Evolutionary conservation across 2,888 invertebrate genomes (phyloP).

Genomic region (Hartigia nigra): DNA sequence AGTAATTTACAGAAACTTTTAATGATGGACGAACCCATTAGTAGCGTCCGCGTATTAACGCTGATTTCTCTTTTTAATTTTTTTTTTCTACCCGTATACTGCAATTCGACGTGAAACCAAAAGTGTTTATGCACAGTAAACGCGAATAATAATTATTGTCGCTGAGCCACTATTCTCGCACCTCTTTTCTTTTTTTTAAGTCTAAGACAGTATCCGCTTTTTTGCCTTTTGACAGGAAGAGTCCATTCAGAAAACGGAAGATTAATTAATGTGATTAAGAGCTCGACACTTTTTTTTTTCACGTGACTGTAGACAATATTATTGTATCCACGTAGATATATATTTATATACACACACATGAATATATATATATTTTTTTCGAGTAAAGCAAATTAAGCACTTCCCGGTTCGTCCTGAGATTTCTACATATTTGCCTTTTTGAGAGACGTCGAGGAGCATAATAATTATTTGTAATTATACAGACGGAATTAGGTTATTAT

Average conservation of each 20-base stretch:
- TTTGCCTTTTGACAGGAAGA: neutral
- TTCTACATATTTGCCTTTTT: constrained; percentile 36
- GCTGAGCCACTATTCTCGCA: neutral
- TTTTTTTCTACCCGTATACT: neutral
- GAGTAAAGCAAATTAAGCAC: neutral
- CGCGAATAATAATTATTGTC: neutral
- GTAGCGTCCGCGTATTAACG: constrained; percentile 3
- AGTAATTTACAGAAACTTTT: neutral
- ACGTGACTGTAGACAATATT: neutral
- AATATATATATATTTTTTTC: neutral
- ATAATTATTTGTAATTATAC: constrained; percentile 43
- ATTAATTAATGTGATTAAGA: neutral
- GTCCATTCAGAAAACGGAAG: neutral
- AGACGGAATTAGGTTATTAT: constrained; percentile 26
- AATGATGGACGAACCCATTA: neutral
- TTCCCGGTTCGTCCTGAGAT: neutral
- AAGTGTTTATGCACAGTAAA: neutral
- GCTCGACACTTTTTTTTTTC: neutral
- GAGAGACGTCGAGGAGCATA: constrained; percentile 31
- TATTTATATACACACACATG: neutral
- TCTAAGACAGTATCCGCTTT: neutral
- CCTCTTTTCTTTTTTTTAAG: neutral
- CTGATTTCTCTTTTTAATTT: neutral
- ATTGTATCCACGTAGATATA: neutral
- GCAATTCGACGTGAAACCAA: neutral